Conservation (phyloP, 2,888 invertebrate genomes). For the Tanytarsus gracilentus region DNA sequence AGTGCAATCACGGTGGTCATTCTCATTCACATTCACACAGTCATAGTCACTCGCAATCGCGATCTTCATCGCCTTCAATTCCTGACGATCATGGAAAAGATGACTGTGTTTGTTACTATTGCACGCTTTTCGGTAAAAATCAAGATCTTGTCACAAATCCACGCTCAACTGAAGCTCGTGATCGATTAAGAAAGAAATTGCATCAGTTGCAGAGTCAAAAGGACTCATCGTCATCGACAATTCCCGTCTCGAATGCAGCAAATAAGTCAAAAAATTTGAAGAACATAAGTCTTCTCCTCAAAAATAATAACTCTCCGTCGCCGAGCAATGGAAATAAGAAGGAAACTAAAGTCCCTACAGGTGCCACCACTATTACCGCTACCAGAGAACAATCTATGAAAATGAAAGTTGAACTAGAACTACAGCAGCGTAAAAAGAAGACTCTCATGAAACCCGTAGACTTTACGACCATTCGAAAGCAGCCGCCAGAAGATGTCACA, state of each 20-base stretch:
- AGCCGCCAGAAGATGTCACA: slow-evolving; percentile 16
- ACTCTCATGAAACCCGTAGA: slow-evolving; percentile 30
- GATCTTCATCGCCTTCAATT: slow-evolving; percentile 6
- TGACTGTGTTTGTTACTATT: slow-evolving; percentile 31
- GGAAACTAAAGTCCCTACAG: neutral
- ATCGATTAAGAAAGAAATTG: slow-evolving; percentile 41
- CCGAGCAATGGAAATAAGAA: neutral
- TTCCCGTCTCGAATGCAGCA: neutral
- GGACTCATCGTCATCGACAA: slow-evolving; percentile 6
- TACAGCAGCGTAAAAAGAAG: slow-evolving; percentile 27
- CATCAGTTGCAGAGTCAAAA: slow-evolving; percentile 34
- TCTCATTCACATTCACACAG: neutral
- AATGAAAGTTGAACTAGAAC: slow-evolving; percentile 21
- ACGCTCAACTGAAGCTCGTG: slow-evolving; percentile 42
- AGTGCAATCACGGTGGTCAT: slow-evolving; percentile 17
- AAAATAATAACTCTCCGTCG: slow-evolving; percentile 14
- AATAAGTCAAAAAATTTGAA: slow-evolving; percentile 25
- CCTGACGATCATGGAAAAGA: slow-evolving; percentile 16
- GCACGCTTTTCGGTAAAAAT: slow-evolving; percentile 31
- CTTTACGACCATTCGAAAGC: slow-evolving; percentile 30
- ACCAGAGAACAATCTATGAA: slow-evolving; percentile 9
- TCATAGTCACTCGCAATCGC: slow-evolving; percentile 14
- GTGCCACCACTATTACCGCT: neutral
- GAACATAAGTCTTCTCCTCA: slow-evolving; percentile 29
- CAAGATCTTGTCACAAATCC: slow-evolving; percentile 33